phyloP scores from a whole-genome alignment of 2,888 invertebrate species.

The Mesodorylaimus sp. region DNA sequence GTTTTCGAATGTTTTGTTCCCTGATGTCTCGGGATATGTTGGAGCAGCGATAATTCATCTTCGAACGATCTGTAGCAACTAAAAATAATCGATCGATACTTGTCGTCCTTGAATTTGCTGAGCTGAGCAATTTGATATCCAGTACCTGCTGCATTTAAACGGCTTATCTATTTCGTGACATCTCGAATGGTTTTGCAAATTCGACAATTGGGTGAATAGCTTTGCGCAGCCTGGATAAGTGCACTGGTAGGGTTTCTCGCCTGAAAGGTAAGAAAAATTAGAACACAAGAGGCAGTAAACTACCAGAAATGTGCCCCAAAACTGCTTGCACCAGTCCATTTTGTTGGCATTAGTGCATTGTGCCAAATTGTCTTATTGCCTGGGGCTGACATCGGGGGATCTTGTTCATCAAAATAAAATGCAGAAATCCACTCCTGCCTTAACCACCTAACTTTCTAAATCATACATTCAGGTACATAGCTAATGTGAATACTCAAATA shows the following conservation, averaged over 20 bases:
- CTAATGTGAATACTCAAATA: too few species aligned
- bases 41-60: conserved; percentile 84
- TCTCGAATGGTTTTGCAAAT: conserved; percentile 94
- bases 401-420: too few species aligned
- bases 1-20: conserved; percentile 97
- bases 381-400: too few species aligned
- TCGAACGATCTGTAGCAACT: conserved; percentile 94
- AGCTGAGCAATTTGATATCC: too few species aligned
- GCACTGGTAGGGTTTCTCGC: conserved; percentile 97
- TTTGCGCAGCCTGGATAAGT: conserved; percentile 88
- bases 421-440: too few species aligned
- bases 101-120: too few species aligned
- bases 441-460: too few species aligned
- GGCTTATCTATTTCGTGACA: conserved; percentile 99
- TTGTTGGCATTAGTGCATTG: neutral
- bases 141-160: conserved; percentile 87
- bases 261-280: too few species aligned
- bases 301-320: too few species aligned
- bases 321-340: neutral
- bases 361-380: conserved; percentile 62
- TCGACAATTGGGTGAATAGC: conserved; percentile 95
- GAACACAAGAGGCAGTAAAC: too few species aligned
- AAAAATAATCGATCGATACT: too few species aligned
- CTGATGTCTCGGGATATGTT: conserved; percentile 99
- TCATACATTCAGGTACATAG: too few species aligned